These are phyloP conservation scores for Pogonomyrmex barbatus DNA, from an alignment of 1,140 invertebrate genomes.

Conservation along the genomic window DNA sequence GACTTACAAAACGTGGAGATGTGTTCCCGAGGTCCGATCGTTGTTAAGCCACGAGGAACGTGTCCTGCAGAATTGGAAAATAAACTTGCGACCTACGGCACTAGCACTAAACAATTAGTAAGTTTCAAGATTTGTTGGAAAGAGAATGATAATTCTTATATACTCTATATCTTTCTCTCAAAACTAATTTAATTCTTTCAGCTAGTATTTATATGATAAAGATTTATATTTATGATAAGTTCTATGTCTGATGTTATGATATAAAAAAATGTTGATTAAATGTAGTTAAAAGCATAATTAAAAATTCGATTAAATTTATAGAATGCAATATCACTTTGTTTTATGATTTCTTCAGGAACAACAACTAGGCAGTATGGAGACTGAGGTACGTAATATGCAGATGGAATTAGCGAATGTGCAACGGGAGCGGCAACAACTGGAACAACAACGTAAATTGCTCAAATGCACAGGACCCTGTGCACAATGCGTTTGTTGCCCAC, in stretches of 20 bases:
- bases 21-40: conserved; percentile 59
- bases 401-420: conserved; percentile 87
- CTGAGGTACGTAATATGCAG: conserved; percentile 88
- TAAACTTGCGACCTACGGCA: conserved; percentile 70
- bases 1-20: conserved; percentile 57
- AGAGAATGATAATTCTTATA: conserved; percentile 1
- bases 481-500: conserved; percentile 76
- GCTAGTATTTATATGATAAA: background rate
- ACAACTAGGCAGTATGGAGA: conserved; percentile 88
- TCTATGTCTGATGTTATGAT: background rate
- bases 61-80: conserved; percentile 79
- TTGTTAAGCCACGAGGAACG: conserved; percentile 42
- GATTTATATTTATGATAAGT: background rate
- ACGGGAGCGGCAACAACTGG: conserved; percentile 86
- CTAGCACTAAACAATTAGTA: conserved; percentile 79
- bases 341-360: conserved; percentile 84
- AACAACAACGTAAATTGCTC: conserved; percentile 85
- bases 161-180: background rate
- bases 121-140: background rate
- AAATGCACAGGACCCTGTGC: conserved; percentile 81
- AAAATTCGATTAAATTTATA: background rate
- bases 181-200: background rate
- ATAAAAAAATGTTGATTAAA: background rate
- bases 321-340: background rate
- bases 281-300: background rate